These are phyloP conservation scores for Zoanthus sansibaricus DNA, from an alignment of 92 coral and sea anemone genomes.

Conservation along the genomic window DNA sequence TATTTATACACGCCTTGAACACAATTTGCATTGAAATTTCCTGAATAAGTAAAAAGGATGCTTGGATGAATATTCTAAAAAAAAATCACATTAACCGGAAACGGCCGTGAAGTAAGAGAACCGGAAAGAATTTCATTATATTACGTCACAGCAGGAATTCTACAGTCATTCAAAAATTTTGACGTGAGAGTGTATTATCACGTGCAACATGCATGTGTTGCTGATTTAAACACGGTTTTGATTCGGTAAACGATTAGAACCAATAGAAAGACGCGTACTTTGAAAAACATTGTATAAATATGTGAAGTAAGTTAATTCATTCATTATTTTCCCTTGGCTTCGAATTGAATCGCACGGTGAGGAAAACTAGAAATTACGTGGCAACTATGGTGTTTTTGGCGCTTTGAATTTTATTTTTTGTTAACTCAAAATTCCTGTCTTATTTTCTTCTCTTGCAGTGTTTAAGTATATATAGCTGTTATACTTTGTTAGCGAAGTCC, in stretches of 20 bases:
- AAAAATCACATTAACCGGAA: not conserved
- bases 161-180: not conserved
- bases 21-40: no score
- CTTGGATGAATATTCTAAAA: not conserved
- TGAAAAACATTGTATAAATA: not conserved
- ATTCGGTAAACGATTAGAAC: constrained; percentile 6
- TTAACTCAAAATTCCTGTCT: not conserved
- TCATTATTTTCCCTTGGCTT: not conserved
- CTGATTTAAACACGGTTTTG: not conserved
- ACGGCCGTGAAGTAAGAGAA: not conserved
- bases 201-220: constrained; percentile 6
- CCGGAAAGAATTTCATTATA: constrained; percentile 27
- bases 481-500: not conserved
- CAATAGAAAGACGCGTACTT: constrained; percentile 18
- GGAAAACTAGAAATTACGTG: not conserved
- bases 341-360: not conserved
- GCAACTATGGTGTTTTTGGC: not conserved
- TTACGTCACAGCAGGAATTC: constrained; percentile 41
- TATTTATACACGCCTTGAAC: no score
- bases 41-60: no score
- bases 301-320: not conserved
- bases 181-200: not conserved
- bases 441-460: not conserved
- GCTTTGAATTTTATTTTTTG: no score
- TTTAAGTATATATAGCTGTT: not conserved